phyloP scores from a whole-genome alignment of 2,113 vertebrate species.

The Ameiurus melas region DNA sequence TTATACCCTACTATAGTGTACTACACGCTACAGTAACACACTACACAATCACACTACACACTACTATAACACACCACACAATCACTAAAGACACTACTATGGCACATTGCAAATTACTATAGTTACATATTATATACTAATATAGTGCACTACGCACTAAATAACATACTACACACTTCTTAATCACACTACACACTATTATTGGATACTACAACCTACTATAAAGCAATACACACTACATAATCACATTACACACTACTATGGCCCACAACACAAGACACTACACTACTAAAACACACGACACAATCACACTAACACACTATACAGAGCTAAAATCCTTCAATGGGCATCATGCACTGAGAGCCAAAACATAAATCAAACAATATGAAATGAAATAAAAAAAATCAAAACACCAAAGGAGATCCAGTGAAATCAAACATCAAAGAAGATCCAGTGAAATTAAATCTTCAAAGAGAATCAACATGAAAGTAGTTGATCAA shows the following conservation, averaged over 20 bases:
- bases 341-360: background rate
- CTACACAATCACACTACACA: background rate
- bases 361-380: conserved; percentile 2
- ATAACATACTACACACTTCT: background rate
- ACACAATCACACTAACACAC: background rate
- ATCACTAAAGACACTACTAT: background rate
- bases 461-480: background rate
- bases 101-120: background rate
- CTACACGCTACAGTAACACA: too few relatives aligned
- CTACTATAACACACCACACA: background rate
- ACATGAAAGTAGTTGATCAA: background rate
- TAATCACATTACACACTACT: background rate
- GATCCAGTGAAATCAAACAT: background rate
- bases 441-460: background rate
- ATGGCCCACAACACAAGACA: background rate
- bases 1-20: background rate
- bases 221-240: background rate
- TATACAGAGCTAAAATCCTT: background rate
- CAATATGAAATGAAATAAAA: background rate
- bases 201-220: background rate
- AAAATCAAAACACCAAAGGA: background rate
- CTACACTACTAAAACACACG: too few relatives aligned
- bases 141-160: background rate
- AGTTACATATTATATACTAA: background rate
- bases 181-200: background rate